Base-by-base conservation (phyloP, 1,140 invertebrate species). In the Zaprionus gabonicus region DNA sequence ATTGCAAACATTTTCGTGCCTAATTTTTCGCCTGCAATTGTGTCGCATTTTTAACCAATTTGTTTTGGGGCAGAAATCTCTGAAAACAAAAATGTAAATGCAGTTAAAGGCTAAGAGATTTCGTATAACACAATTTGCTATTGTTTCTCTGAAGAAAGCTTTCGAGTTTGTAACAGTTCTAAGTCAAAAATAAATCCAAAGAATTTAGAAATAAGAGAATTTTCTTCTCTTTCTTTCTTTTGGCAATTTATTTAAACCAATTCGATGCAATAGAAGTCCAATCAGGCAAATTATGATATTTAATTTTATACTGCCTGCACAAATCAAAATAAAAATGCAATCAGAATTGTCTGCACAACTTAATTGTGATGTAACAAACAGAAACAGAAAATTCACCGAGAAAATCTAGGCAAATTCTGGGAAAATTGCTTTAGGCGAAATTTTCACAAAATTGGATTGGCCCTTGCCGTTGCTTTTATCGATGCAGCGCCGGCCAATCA, bases 1-100 rank as follows among this genome's bases (percentile, higher is more conserved):
- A 85, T 85, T 87, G 79, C 79, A 59, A 71, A 71, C 80, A 78
- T 80, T 80, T 85, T 78, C 41, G 72, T 77, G 72, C 76, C 76
- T 80, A 76, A 85, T 86, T 85, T 86, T 76, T 73, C 66, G 76
- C 72, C 67, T 66, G 72, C 80, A 87, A 64, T 78, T 79, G 64
- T 67, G 65, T 34, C 63, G 53, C 23, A 31, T 49, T 53, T 76
- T 73, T 66, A 78, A 78, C 36, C 55, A 27, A 34, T 36, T 63
- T 57, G 53, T 25, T 20, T 58, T 1, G 15, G n/a, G 36, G 2
- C 15, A 7, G n/a, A 46, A 46, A 46, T 3, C 41, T 46, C 41
- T 46, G n/a, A 20, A 20, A 13, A 51, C 41, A 46, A 17, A 46
- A 17, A 17, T 17, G 6, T 9, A 46, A 46, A 46, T 46, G 6